phyloP scores from a whole-genome alignment of 2,113 vertebrate species.

The Tragulus kanchil region DNA sequence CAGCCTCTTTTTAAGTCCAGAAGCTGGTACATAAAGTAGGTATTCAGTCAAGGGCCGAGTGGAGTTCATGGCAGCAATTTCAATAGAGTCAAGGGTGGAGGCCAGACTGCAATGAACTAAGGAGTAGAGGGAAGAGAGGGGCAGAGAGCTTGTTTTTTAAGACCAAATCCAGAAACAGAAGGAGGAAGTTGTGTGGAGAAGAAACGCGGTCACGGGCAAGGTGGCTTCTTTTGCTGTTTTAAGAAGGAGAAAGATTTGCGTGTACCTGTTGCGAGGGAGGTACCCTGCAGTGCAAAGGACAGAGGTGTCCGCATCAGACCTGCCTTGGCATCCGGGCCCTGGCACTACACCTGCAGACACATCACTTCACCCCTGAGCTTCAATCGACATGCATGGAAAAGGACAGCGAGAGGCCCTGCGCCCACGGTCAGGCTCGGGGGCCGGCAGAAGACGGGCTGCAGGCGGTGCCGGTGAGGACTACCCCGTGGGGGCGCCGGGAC shows the following conservation, averaged over 20 bases:
- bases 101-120: not conserved
- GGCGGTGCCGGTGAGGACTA: too few relatives aligned
- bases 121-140: not conserved
- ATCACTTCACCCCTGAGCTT: not conserved
- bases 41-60: not conserved
- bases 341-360: not conserved
- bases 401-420: not conserved
- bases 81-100: not conserved
- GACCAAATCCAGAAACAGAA: slow-evolving; percentile 10
- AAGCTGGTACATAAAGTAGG: not conserved
- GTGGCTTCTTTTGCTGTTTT: not conserved
- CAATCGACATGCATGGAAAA: not conserved
- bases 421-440: too few relatives aligned
- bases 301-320: not conserved
- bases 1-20: not conserved
- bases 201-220: not conserved
- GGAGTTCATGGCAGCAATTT: slow-evolving; percentile 9
- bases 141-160: not conserved
- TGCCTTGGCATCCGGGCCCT: not conserved
- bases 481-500: not conserved
- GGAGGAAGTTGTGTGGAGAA: not conserved
- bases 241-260: slow-evolving; percentile 41
- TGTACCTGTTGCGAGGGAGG: not conserved
- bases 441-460: too few relatives aligned
- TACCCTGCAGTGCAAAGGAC: not conserved